These are phyloP conservation scores for Drosophila kurseongensis DNA, from an alignment of 1,140 invertebrate genomes.

Conservation along the genomic window DNA sequence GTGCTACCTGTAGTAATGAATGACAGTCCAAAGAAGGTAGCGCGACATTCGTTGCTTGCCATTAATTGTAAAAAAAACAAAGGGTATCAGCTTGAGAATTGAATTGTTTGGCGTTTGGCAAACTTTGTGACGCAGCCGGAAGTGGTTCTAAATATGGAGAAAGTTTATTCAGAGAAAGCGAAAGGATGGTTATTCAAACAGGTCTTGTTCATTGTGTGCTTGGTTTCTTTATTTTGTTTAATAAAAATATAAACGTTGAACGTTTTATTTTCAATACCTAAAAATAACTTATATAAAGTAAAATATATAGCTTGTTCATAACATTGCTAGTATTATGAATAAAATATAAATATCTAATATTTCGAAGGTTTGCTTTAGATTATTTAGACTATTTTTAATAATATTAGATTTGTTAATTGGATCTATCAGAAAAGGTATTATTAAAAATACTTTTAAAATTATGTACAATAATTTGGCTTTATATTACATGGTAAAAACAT, in stretches of 20 bases:
- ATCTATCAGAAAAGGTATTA: too few relatives aligned
- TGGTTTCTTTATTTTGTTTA: too few relatives aligned
- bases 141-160: not conserved
- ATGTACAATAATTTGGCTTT: too few relatives aligned
- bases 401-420: too few relatives aligned
- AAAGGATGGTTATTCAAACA: not conserved
- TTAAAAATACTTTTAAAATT: too few relatives aligned
- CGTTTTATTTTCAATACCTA: not conserved
- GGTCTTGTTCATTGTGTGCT: not conserved
- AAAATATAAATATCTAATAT: too few relatives aligned
- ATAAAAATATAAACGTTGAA: not conserved
- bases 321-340: too few relatives aligned
- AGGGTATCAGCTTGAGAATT: constrained; percentile 14
- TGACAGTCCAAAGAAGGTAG: constrained; percentile 65
- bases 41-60: constrained; percentile 30
- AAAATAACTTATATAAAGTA: too few relatives aligned
- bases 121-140: constrained; percentile 20
- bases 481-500: too few relatives aligned
- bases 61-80: constrained; percentile 48
- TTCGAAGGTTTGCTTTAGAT: too few relatives aligned
- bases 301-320: too few relatives aligned
- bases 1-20: constrained; percentile 64
- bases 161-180: constrained; percentile 3
- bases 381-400: too few relatives aligned
- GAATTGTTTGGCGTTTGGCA: constrained; percentile 2